Evolutionary conservation across 2,888 invertebrate species (phyloP).

Genomic region (Seira ritae): DNA sequence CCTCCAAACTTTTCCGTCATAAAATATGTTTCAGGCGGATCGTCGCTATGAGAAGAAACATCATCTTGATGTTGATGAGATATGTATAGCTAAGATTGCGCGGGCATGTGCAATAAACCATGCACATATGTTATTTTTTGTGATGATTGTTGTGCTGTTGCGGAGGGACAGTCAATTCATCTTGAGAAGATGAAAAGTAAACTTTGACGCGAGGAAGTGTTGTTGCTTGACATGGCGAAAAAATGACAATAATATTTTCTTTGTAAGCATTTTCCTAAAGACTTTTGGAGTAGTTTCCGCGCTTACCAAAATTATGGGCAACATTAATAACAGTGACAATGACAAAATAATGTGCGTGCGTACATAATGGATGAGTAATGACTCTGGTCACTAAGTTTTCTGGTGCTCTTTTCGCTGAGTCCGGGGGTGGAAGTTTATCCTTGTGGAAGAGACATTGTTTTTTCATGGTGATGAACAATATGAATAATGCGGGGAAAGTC

Average conservation of each 20-base stretch:
- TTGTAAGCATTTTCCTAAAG: background rate
- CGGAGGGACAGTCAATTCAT: background rate
- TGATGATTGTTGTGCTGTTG: too few relatives aligned
- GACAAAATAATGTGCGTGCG: conserved; percentile 23
- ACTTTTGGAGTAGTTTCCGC: background rate
- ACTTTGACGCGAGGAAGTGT: background rate
- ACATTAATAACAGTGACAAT: conserved; percentile 14
- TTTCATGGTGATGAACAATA: background rate
- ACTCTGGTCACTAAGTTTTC: conserved; percentile 4
- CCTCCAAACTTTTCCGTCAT: too few relatives aligned
- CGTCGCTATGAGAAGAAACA: too few relatives aligned
- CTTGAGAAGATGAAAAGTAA: conserved; percentile 2
- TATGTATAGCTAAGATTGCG: too few relatives aligned
- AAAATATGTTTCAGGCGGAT: too few relatives aligned
- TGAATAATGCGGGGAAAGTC: background rate
- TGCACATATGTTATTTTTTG: background rate
- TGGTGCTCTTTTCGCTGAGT: background rate
- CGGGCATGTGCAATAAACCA: background rate
- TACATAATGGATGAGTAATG: conserved; percentile 46
- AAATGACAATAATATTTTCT: background rate
- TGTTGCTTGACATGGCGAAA: background rate
- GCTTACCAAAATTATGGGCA: background rate
- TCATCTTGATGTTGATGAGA: too few relatives aligned
- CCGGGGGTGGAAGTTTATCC: background rate
- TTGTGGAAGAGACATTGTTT: background rate